A percentile compares a stretch with the other conserved stretches of the same genome.
Conservation (phyloP, 2,113 vertebrate species). For the Mus spicilegus region DNA sequence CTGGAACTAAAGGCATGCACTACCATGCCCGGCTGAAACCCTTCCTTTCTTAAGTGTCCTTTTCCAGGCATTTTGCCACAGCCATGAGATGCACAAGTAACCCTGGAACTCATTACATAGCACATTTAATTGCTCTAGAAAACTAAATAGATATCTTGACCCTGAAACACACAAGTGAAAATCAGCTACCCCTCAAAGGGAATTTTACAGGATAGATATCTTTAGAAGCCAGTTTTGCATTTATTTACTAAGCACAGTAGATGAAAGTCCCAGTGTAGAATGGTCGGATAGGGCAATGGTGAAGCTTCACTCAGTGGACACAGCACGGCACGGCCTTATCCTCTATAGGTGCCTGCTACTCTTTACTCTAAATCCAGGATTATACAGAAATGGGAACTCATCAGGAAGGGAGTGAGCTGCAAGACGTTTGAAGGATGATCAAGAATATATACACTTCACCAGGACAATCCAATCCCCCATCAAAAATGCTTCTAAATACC, state of each 20-base stretch:
- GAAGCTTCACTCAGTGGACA: neutral
- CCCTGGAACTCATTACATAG: neutral
- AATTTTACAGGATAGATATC: neutral
- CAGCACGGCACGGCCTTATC: neutral
- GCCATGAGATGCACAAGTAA: rapidly evolving
- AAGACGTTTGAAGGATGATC: neutral
- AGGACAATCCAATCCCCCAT: neutral
- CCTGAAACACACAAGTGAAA: conserved; percentile 5
- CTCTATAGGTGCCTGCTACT: neutral
- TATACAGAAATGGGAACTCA: neutral
- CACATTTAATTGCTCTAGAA: neutral
- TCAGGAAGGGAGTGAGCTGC: neutral
- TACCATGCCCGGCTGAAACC: no score
- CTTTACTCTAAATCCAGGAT: neutral
- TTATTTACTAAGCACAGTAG: neutral
- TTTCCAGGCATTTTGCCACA: neutral
- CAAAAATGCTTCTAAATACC: conserved; percentile 29
- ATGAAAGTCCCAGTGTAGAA: neutral
- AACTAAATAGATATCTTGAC: neutral
- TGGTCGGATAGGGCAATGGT: neutral
- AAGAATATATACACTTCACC: conserved; percentile 14
- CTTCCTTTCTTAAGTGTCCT: neutral
- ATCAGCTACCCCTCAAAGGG: neutral
- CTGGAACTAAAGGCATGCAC: no score
- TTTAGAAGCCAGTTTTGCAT: neutral